Percentiles rank a stretch among this genome's conserved stretches.
These are phyloP conservation scores for Phrynosoma platyrhinos DNA, from an alignment of 2,113 vertebrate species.

Conservation along the genomic window DNA sequence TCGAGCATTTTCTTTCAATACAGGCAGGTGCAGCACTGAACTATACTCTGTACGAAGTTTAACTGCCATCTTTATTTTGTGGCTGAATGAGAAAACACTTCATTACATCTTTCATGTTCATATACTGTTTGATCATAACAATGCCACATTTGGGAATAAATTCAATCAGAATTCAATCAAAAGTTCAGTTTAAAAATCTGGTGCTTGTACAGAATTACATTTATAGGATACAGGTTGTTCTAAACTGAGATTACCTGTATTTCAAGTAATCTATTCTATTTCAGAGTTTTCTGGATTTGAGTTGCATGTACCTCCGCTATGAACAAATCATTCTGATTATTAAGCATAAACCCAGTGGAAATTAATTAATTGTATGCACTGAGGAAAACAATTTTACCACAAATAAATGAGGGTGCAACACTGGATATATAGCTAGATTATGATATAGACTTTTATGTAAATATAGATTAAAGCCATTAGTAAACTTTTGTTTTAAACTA, in stretches of 20 bases:
- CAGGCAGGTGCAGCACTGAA: conserved; percentile 93
- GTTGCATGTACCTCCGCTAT: background rate
- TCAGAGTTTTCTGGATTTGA: background rate
- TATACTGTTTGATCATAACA: background rate
- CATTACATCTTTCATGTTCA: accelerated
- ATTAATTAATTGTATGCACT: background rate
- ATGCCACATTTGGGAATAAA: background rate
- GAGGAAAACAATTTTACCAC: background rate
- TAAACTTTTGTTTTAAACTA: no score
- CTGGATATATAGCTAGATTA: no score
- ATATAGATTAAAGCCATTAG: no score
- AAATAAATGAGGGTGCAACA: background rate
- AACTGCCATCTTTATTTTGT: conserved; percentile 91
- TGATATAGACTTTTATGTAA: no score
- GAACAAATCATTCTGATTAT: background rate
- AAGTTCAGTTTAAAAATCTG: background rate
- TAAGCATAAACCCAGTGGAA: background rate
- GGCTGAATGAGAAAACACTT: conserved; percentile 74
- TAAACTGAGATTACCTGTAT: background rate
- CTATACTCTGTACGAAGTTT: conserved; percentile 90
- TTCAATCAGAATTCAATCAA: background rate
- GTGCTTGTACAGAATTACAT: background rate
- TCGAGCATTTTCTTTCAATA: conserved; percentile 87
- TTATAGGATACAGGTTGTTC: background rate
- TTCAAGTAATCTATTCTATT: background rate